Conservation (phyloP, 2,113 vertebrate genomes). For the Melospiza melodia region DNA sequence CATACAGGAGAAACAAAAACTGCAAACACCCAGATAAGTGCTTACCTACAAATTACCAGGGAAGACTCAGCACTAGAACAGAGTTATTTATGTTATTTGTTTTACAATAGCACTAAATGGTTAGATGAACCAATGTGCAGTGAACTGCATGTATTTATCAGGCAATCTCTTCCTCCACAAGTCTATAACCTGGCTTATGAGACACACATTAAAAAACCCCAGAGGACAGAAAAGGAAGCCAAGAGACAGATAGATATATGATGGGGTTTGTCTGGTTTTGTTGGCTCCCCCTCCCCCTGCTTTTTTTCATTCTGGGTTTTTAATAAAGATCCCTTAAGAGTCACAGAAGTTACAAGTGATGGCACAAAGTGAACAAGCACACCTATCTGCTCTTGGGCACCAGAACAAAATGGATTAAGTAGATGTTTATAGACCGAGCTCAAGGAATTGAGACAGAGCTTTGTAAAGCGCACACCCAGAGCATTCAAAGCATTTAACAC, state of each 20-base stretch:
- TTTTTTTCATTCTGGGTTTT: not conserved
- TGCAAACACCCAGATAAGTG: not conserved
- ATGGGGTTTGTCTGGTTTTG: not conserved
- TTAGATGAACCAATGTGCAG: not conserved
- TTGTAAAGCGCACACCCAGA: not conserved
- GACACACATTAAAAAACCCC: constrained; percentile 22
- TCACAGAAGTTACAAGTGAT: not conserved
- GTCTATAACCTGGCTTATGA: constrained; percentile 3
- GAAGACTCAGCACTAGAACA: not conserved
- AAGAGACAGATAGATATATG: not conserved
- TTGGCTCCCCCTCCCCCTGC: not conserved
- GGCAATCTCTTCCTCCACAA: not conserved
- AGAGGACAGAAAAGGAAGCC: not conserved
- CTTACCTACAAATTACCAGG: not conserved
- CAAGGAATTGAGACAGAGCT: not conserved
- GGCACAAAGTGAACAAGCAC: not conserved
- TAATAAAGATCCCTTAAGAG: not conserved
- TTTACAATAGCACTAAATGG: not conserved
- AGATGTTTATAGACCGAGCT: not conserved
- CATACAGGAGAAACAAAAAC: not conserved
- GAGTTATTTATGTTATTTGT: not conserved
- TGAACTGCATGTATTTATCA: not conserved
- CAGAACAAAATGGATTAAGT: not conserved
- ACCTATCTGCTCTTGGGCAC: not conserved
- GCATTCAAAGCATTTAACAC: not conserved